A percentile compares a stretch with the other conserved stretches of the same genome.
Conservation (phyloP, 2,888 invertebrate genomes). For the Melipona beecheii region DNA sequence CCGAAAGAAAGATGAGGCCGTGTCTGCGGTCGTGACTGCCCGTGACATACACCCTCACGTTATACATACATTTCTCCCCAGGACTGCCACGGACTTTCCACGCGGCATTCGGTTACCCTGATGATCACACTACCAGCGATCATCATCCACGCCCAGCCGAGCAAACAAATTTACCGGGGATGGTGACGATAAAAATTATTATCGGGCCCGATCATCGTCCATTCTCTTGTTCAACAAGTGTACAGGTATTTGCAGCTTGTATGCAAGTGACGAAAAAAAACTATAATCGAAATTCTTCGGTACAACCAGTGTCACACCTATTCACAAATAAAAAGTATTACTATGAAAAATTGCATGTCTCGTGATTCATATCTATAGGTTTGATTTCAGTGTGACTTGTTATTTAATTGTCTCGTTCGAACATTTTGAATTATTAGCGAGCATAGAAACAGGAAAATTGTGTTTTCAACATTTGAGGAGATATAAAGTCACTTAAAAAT, state of each 20-base stretch:
- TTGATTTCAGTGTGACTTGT: neutral
- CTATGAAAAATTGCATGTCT: neutral
- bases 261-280: constrained; percentile 45
- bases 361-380: constrained; percentile 2
- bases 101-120: constrained; percentile 69
- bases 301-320: neutral
- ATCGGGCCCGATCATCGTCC: constrained; percentile 42
- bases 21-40: constrained; percentile 76
- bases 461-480: neutral
- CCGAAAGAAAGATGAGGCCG: constrained; percentile 72
- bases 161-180: constrained; percentile 45
- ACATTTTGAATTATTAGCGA: neutral
- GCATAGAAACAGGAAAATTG: neutral
- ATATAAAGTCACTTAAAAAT: neutral
- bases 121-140: constrained; percentile 67
- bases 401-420: neutral
- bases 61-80: constrained; percentile 68
- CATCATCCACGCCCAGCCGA: constrained; percentile 52
- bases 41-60: constrained; percentile 77
- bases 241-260: neutral
- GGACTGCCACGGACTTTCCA: constrained; percentile 60
- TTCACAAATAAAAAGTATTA: neutral
- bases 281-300: constrained; percentile 10
- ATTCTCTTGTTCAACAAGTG: constrained; percentile 12
- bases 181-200: constrained; percentile 60